A percentile compares a stretch with the other conserved stretches of the same genome.
Evolutionary conservation across 37 sponge, comb jelly and placozoan species (phyloP).

Genomic region (Eunapius fragilis): DNA sequence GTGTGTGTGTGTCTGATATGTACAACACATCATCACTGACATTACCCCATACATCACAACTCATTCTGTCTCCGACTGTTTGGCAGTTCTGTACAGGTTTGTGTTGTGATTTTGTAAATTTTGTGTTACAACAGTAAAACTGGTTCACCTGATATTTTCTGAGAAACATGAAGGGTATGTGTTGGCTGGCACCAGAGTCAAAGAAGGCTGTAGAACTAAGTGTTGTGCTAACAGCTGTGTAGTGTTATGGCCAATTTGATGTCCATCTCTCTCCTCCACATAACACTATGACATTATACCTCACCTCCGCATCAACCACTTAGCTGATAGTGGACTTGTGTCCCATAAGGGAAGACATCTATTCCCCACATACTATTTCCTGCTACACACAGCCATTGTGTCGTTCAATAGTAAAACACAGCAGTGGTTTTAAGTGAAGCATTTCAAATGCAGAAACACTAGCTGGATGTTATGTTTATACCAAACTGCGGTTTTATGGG

Average conservation of each 20-base stretch:
- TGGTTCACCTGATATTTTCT: not conserved
- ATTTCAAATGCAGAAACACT: no score
- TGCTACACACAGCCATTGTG: no score
- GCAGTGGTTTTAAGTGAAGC: no score
- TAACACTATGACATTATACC: not conserved
- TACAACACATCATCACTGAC: not conserved
- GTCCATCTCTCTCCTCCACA: not conserved
- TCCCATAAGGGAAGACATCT: no score
- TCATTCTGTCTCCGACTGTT: not conserved
- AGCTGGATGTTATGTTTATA: no score
- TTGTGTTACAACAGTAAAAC: not conserved
- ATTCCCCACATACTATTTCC: no score
- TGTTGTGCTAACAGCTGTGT: no score
- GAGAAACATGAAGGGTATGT: not conserved
- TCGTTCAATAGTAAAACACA: no score
- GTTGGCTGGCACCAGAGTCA: no score
- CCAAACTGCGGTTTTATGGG: no score
- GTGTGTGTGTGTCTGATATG: not conserved
- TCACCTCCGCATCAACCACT: not conserved
- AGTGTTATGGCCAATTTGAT: not conserved
- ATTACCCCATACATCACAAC: not conserved
- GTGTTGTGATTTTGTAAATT: constrained; percentile 18
- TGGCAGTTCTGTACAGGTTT: not conserved
- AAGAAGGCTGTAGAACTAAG: no score
- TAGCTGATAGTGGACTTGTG: no score